Evolutionary conservation across 2,113 vertebrate genomes (phyloP).

Genomic region (Thamnaconus septentrionalis): DNA sequence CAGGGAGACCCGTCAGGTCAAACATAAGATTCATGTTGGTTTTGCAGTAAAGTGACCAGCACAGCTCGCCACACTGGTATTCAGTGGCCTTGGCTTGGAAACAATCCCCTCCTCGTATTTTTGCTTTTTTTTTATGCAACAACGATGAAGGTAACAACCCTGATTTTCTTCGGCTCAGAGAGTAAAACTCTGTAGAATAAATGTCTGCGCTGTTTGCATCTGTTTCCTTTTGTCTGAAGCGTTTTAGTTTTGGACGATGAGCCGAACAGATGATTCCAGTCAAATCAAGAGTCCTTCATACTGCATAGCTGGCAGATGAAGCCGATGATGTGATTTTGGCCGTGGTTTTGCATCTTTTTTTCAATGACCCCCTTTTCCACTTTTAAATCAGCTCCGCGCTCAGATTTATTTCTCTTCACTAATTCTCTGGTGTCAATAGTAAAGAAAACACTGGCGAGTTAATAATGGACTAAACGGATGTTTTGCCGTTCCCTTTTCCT

Average conservation of each 20-base stretch:
- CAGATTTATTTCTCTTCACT: constrained; percentile 4
- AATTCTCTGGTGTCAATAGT: constrained; percentile 1
- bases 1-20: constrained; percentile 17
- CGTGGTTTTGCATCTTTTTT: constrained; percentile 8
- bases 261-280: constrained; percentile 63
- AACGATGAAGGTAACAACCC: constrained; percentile 12
- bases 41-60: constrained; percentile 52
- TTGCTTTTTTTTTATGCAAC: constrained; percentile 25
- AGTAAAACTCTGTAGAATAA: constrained; percentile 38
- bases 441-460: constrained; percentile 7
- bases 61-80: constrained; percentile 30
- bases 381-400: constrained; percentile 34
- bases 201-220: constrained; percentile 35
- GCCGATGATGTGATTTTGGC: constrained; percentile 38
- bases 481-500: neutral
- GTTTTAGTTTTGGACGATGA: constrained; percentile 33
- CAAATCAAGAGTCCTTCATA: constrained; percentile 37
- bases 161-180: constrained; percentile 37
- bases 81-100: constrained; percentile 36
- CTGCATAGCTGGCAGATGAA: constrained; percentile 30
- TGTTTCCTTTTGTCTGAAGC: constrained; percentile 47
- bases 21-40: constrained; percentile 46
- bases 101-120: constrained; percentile 1
- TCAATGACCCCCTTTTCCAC: constrained; percentile 21
- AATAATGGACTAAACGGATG: constrained; percentile 3